phyloP scores from a whole-genome alignment of 2,797 vertebrate genomes.

The Enteromius treurensis region DNA sequence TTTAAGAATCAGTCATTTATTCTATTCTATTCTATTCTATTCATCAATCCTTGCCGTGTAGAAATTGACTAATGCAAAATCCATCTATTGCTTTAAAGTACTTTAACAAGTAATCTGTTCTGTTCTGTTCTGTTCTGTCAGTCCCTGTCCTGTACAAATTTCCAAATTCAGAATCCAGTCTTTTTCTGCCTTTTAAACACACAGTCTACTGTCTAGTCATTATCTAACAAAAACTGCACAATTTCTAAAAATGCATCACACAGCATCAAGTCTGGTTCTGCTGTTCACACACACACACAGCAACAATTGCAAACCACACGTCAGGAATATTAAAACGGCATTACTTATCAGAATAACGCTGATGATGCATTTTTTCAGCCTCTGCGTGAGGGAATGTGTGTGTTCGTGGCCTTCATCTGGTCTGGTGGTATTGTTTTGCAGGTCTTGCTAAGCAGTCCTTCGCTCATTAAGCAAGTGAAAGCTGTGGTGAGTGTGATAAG shows the following conservation, averaged over 20 bases:
- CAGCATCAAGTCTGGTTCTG: conserved; percentile 10
- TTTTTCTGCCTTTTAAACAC: background rate
- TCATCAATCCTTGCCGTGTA: too few species aligned
- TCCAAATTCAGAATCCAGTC: background rate
- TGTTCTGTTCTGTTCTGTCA: too few species aligned
- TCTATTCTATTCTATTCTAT: too few species aligned
- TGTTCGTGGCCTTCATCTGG: conserved; percentile 28
- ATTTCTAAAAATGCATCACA: conserved; percentile 35
- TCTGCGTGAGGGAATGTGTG: conserved; percentile 33
- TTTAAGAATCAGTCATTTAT: too few species aligned
- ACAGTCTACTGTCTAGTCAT: background rate
- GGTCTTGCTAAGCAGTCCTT: conserved; percentile 71
- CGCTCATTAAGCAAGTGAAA: conserved; percentile 69
- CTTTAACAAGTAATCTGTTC: too few species aligned
- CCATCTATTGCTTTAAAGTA: too few species aligned
- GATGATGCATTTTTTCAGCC: conserved; percentile 62
- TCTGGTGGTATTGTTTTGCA: conserved; percentile 56
- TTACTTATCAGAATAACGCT: conserved; percentile 66
- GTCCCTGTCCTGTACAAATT: background rate
- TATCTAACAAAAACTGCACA: background rate
- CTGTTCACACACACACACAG: background rate
- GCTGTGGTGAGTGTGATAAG: conserved; percentile 46
- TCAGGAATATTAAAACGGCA: conserved; percentile 54
- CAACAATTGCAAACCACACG: background rate
- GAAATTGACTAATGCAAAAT: too few species aligned